A percentile compares a stretch with the other conserved stretches of the same genome.
Conservation (phyloP, 1,140 invertebrate species). For the Sycobia sp. region DNA sequence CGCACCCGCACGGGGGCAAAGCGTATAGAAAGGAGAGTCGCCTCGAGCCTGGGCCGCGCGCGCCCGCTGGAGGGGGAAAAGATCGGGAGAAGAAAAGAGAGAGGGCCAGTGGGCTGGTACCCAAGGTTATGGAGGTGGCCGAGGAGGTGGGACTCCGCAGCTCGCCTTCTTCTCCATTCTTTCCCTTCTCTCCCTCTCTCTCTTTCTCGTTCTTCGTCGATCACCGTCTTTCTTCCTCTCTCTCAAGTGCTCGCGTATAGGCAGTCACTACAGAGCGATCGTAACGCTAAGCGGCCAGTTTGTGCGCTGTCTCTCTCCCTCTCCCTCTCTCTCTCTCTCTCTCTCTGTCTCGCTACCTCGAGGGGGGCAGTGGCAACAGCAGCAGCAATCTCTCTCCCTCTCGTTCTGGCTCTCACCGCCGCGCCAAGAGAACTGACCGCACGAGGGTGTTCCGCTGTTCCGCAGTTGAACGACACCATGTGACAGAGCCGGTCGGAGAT, state of each 20-base stretch:
- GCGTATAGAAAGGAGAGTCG: too few species aligned
- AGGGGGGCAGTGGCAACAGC: not conserved
- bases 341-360: not conserved
- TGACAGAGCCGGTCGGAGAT: conserved; percentile 22
- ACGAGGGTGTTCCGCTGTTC: not conserved
- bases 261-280: conserved; percentile 61
- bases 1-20: not conserved
- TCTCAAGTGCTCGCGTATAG: conserved; percentile 50
- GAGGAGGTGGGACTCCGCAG: conserved; percentile 57
- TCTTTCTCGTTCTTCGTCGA: not conserved
- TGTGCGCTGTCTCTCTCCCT: conserved; percentile 3
- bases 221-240: conserved; percentile 16
- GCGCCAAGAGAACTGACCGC: not conserved
- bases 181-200: conserved; percentile 35
- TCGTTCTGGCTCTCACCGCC: too few species aligned
- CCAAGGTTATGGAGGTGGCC: conserved; percentile 58
- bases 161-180: conserved; percentile 43
- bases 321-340: not conserved
- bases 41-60: not conserved
- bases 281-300: conserved; percentile 52
- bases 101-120: conserved; percentile 61
- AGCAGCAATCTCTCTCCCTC: not conserved
- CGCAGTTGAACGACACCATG: conserved; percentile 19
- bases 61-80: conserved; percentile 12
- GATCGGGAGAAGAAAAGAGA: conserved; percentile 42